Conservation (phyloP, 2,113 vertebrate genomes). For the Aramus guarauna region DNA sequence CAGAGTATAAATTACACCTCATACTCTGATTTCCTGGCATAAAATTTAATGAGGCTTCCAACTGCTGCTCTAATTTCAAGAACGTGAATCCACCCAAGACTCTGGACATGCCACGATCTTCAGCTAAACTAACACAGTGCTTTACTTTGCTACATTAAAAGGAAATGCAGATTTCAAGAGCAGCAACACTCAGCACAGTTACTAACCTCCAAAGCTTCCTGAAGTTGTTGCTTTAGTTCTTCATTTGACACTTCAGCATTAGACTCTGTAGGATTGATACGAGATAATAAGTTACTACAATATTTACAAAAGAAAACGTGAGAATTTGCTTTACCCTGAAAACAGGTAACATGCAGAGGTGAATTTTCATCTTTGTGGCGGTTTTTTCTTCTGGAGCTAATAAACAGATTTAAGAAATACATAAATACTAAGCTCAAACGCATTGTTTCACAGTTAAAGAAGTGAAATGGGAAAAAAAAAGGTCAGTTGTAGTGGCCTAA, state of each 20-base stretch:
- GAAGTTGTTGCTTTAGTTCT: constrained; percentile 75
- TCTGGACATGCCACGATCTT: neutral
- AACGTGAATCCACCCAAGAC: neutral
- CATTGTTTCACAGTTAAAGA: neutral
- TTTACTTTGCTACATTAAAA: neutral
- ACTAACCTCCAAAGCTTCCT: constrained; percentile 81
- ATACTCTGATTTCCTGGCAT: neutral
- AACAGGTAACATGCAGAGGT: neutral
- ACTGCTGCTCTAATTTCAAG: neutral
- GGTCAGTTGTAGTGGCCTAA: neutral
- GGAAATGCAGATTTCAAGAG: neutral
- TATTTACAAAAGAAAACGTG: neutral
- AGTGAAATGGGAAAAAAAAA: neutral
- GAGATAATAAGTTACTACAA: neutral
- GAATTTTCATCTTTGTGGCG: neutral
- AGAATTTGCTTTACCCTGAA: neutral
- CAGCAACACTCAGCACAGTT: neutral
- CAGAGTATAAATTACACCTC: neutral
- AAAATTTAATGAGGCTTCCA: neutral
- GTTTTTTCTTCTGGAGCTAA: neutral
- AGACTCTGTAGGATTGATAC: constrained; percentile 59
- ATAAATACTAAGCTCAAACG: neutral
- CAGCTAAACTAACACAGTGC: neutral
- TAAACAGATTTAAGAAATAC: neutral
- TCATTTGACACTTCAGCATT: constrained; percentile 72